Conservation (phyloP, 2,113 vertebrate species). For the Paradisaea rubra region DNA sequence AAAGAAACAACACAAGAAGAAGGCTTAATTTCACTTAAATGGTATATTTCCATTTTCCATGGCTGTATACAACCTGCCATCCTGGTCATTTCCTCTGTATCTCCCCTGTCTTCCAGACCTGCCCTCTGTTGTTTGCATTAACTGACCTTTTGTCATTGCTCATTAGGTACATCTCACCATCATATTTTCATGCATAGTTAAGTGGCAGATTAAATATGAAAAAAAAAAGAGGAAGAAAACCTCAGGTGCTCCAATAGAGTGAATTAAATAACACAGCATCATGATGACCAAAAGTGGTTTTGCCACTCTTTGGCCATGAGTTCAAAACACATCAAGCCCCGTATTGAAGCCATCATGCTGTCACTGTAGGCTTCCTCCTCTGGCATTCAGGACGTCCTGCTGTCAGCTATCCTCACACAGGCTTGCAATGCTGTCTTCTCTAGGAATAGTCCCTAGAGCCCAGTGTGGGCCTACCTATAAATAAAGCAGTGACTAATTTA, state of each 20-base stretch:
- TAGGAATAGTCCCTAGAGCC: not conserved
- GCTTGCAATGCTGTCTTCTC: accelerated
- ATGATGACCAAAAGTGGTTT: not conserved
- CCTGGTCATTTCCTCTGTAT: not conserved
- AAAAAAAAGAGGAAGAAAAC: not conserved
- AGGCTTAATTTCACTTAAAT: not conserved
- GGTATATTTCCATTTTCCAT: not conserved
- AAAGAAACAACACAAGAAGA: not conserved
- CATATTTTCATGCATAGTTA: not conserved
- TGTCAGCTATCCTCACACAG: not conserved
- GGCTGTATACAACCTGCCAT: not conserved
- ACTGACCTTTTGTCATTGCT: not conserved
- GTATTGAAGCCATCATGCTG: not conserved
- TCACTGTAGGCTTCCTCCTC: not conserved
- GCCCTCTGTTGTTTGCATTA: not conserved
- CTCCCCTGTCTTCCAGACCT: not conserved
- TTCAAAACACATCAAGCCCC: not conserved
- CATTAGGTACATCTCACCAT: not conserved
- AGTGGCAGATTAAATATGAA: not conserved
- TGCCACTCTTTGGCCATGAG: not conserved
- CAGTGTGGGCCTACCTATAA: not conserved
- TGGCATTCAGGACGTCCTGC: not conserved
- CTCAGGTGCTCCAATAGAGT: not conserved
- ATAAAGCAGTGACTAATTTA: not conserved
- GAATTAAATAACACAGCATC: not conserved